A percentile compares a stretch with the other conserved stretches of the same genome.
phyloP scores from a whole-genome alignment of 2,888 invertebrate species.

The Dolichomitus sp. region DNA sequence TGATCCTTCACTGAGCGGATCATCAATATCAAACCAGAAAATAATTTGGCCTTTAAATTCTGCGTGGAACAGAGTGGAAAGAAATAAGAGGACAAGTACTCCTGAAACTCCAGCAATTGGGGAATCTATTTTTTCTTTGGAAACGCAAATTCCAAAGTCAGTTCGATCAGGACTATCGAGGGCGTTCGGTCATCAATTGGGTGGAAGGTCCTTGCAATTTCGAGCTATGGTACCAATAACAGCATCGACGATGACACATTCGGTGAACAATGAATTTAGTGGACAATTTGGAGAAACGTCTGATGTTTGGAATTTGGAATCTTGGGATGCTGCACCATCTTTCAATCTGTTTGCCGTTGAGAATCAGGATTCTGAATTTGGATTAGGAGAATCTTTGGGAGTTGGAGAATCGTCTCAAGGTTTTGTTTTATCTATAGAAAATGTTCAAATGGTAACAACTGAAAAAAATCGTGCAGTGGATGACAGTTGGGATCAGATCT shows the following conservation, averaged over 20 bases:
- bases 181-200: neutral
- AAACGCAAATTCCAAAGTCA: slow-evolving; percentile 57
- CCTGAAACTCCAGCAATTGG: neutral
- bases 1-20: neutral
- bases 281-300: slow-evolving; percentile 4
- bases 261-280: neutral
- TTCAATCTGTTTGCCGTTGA: slow-evolving; percentile 53
- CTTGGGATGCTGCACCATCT: slow-evolving; percentile 13
- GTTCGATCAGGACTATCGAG: neutral
- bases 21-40: neutral
- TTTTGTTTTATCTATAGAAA: neutral
- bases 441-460: neutral
- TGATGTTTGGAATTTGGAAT: slow-evolving; percentile 18
- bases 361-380: slow-evolving; percentile 9
- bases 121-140: slow-evolving; percentile 31
- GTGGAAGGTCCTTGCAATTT: neutral
- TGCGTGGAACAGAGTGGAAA: neutral
- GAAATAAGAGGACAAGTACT: slow-evolving; percentile 20
- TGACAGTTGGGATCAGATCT: slow-evolving; percentile 31
- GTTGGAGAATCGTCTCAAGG: neutral
- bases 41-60: slow-evolving; percentile 38
- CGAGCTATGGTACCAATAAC: neutral
- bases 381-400: neutral
- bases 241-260: neutral
- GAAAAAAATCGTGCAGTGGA: slow-evolving; percentile 4